Evolutionary conservation across 1,140 invertebrate genomes (phyloP), one percentile per base, ranked within the genome.

Genomic region (Rhagoletis pomonella): DNA sequence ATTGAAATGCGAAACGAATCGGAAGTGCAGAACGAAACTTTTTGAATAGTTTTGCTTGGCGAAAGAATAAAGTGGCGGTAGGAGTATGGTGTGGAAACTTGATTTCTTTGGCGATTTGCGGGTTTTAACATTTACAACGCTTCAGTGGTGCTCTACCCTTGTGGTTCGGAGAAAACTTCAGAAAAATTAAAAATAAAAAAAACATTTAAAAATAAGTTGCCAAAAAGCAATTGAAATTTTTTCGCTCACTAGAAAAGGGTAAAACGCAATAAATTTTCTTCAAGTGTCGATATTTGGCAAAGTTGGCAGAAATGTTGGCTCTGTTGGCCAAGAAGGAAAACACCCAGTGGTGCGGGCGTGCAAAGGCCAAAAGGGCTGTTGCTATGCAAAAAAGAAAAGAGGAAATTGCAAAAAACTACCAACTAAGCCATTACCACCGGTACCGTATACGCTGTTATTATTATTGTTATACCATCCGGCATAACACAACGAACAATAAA

Each of bases 281-380:
- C 88, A 88, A 88, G 88, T 88, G 88, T 88, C 88, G 88, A 88
- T 88, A 85, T 87, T 88, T 87, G 88, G 88, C 86, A 87, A 87
- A 87, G 84, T 85, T 85, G 84, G 55, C 84, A 85, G 84, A 42
- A 85, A 85, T 60, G 59, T 9, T 42, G 60, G 84, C 42, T 14
- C 58, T 62, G 29, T 14, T 59, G 14, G 84, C 58, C 39, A 86
- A 67, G 67, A 67, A 86, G 64, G 9, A 85, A 65, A 50, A 50
- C 42, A 9, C 60, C 7, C 29, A 86, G 42, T 1, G 47, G 42
- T 39, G 59, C 59, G 62, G 85, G 85, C 3, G 85, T 64, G 62
- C 9, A 60, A 64, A 50, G 19, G 39, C 9, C 9, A 86, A 65
- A 44, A 64, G n/a, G 58, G 84, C 50, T 59, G 50, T 39, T 42